Base-by-base conservation (phyloP, 1,140 invertebrate genomes). In the Trachelipus rathkii region DNA sequence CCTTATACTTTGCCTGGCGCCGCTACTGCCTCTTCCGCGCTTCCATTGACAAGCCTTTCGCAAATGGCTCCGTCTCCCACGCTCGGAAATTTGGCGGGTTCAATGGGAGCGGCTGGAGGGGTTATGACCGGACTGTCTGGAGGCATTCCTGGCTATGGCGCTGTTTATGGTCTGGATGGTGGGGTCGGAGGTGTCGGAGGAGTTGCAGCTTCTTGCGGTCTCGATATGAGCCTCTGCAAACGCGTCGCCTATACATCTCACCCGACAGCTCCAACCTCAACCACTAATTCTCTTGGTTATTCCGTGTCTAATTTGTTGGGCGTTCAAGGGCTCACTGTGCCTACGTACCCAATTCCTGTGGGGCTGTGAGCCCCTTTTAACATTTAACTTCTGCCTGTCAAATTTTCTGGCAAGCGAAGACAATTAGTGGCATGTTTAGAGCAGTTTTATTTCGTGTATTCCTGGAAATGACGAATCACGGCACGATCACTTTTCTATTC, bases 1-100 rank as follows among this genome's bases (percentile, higher is more conserved):
- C 84, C 89, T 89, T 91, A 90, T 87, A 81, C 84, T 72, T 82
- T 84, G 71, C 84, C 84, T 74, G 75, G 88, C 87, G 84, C 89
- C 88, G 79, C 87, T 85, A 82, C 87, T 83, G 82, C 82, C 84
- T 78, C 86, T 75, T 81, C 84, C 84, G 86, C 86, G 33, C 84
- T 77, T 45, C 79, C 82, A 33, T 84, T 79, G 67, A 82, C 82
- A 73, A 83, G 79, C 79, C 85, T 76, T 85, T 84, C 78, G 84
- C 84, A 81, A 85, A 84, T 81, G 84, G 84, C 86, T 73, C 81
- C 77, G 76, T 72, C 83, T 73, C 79, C 80, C 71, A 72, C 77
- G n/a, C 71, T 74, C 24, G 81, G 77, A 11, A 73, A 76, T 67
- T 69, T 77, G 72, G 77, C 78, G 10, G 71, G 78, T 71, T 76